phyloP scores from a whole-genome alignment of 2,797 vertebrate species.

The Poeciliopsis infans region DNA sequence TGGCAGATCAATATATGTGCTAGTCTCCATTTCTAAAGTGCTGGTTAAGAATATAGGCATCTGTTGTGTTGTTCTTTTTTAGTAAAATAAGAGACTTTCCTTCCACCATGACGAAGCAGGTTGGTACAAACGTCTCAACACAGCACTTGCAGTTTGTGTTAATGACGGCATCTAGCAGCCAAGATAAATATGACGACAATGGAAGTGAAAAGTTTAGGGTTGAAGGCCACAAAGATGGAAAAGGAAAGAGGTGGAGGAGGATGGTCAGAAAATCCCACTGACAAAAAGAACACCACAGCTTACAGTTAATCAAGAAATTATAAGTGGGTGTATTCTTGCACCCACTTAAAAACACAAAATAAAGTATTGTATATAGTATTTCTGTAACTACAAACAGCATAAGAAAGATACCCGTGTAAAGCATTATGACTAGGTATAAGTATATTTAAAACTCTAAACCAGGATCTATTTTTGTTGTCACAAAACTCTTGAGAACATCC shows the following conservation, averaged over 20 bases:
- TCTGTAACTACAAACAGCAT: background rate
- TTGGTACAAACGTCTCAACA: background rate
- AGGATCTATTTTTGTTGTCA: background rate
- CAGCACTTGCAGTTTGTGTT: background rate
- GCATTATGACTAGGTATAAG: background rate
- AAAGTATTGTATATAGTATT: background rate
- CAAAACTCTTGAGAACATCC: background rate
- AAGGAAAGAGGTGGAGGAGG: background rate
- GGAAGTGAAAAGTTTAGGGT: background rate
- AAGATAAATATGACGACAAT: background rate
- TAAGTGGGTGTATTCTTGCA: background rate
- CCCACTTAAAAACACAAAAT: background rate
- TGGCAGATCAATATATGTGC: background rate
- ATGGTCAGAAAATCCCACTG: background rate
- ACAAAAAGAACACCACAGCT: background rate
- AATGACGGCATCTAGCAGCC: background rate
- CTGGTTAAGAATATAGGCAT: background rate
- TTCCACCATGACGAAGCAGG: background rate
- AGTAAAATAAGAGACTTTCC: background rate
- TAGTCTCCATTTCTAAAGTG: background rate
- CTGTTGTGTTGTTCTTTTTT: background rate
- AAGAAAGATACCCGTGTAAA: background rate
- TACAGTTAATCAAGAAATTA: background rate
- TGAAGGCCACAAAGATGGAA: background rate
- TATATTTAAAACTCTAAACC: background rate